A percentile compares a stretch with the other conserved stretches of the same genome.
Evolutionary conservation across 1,140 invertebrate genomes (phyloP).

Genomic region (Drusus annulatus): DNA sequence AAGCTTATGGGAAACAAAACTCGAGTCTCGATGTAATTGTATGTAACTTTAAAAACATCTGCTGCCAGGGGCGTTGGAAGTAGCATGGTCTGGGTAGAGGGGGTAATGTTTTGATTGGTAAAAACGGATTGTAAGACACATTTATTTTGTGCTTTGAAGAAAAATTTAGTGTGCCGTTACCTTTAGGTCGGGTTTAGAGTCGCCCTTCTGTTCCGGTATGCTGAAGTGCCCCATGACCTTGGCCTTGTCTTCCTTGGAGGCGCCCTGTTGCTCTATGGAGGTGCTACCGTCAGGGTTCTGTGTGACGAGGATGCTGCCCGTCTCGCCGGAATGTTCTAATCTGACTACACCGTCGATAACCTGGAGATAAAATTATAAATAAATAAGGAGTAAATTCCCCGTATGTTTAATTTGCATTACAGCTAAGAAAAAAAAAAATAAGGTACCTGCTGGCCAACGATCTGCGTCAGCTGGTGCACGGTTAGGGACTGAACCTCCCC

Average conservation of each 20-base stretch:
- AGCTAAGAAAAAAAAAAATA: no score
- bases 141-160: no score
- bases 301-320: slow-evolving; percentile 69
- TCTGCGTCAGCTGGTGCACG: slow-evolving; percentile 69
- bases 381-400: no score
- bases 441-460: slow-evolving; percentile 70
- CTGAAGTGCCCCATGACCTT: slow-evolving; percentile 68
- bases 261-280: slow-evolving; percentile 65
- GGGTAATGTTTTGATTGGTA: no score
- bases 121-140: no score
- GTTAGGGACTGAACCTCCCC: slow-evolving; percentile 66
- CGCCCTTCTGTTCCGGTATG: slow-evolving; percentile 69
- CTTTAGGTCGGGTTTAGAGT: slow-evolving; percentile 67
- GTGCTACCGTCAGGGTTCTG: slow-evolving; percentile 70
- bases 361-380: no score
- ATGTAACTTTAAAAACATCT: no score
- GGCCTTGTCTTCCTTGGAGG: slow-evolving; percentile 67
- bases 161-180: slow-evolving; percentile 50
- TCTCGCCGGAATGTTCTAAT: slow-evolving; percentile 68
- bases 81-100: no score
- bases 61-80: no score
- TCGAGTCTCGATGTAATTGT: no score
- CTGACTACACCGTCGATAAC: slow-evolving; percentile 68
- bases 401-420: no score
- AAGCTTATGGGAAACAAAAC: no score